Evolutionary conservation across 2,113 vertebrate species (phyloP), one percentile per base, ranked within the genome.

Genomic region (Zosterops japonicus): DNA sequence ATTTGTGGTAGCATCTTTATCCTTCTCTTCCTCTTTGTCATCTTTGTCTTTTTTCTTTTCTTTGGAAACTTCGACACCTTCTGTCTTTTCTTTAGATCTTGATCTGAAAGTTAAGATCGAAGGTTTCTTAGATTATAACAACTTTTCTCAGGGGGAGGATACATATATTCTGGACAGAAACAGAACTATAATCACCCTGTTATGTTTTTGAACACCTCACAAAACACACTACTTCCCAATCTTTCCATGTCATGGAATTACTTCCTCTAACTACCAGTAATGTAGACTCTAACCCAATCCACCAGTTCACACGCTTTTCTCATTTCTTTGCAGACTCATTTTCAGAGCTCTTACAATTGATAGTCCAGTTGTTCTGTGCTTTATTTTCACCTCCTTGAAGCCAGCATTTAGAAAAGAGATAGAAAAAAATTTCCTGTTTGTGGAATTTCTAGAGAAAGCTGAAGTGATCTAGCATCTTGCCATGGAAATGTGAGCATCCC

Each of bases 21-120:
- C 98, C 75, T 99, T 99, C 87, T 99, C 99, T 76, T 99, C 99
- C 55, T 99, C 99, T 90, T 99, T 99, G 84, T 99, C 99, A 21
- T 99, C 99, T 95, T 99, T 99, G 74, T 98, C 97, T 95, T 99
- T 99, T 96, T 99, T 99, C 98, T 99, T 99, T 24, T 99, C 99
- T 88, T 98, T 98, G 47, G 97, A 83, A 91, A 98, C 95, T 47
- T 99, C 99, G 14, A 97, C 83, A 33, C 87, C 97, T 35, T 99
- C 99, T 57, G 97, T 96, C 93, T 98, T 99, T 95, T 99, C 99
- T 90, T 98, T 99, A 95, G 99, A 99, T 74, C 98, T 98, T 83
- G 98, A 98, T 76, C 98, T 98, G 94, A 56, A 97, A 95, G 23
- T 60, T 6, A 75, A 84, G 28, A 65, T 33, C 41, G 87, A 46